Conservation (phyloP, 2,797 vertebrate species). For the Semotilus atromaculatus region DNA sequence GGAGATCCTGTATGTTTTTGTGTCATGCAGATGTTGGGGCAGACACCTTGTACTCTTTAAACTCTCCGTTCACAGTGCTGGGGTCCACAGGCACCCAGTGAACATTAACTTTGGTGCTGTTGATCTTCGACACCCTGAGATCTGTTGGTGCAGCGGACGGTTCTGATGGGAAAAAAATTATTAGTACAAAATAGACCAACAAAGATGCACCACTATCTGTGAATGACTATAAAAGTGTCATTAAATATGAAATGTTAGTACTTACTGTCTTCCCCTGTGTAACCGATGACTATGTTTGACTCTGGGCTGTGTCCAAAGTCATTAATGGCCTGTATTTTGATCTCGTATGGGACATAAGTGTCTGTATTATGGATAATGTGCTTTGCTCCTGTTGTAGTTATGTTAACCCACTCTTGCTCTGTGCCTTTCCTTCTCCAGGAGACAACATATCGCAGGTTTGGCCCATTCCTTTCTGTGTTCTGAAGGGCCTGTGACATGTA, state of each 20-base stretch:
- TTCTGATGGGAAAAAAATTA: constrained; percentile 73
- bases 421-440: constrained; percentile 86
- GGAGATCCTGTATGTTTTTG: neutral
- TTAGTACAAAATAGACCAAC: neutral
- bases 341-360: constrained; percentile 91
- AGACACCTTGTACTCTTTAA: constrained; percentile 96
- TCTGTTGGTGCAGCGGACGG: constrained; percentile 87
- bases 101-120: constrained; percentile 85
- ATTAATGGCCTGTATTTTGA: constrained; percentile 91
- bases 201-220: neutral
- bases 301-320: constrained; percentile 88
- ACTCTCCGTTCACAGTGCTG: constrained; percentile 87
- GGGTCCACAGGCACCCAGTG: constrained; percentile 90
- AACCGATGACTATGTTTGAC: constrained; percentile 85
- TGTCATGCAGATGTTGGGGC: neutral
- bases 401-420: constrained; percentile 84
- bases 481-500: constrained; percentile 70
- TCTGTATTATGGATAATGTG: constrained; percentile 85
- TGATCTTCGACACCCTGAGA: constrained; percentile 83
- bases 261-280: constrained; percentile 96
- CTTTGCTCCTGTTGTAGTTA: constrained; percentile 78
- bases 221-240: neutral
- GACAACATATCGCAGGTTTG: constrained; percentile 87
- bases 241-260: constrained; percentile 54
- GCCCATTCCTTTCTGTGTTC: constrained; percentile 88